Base-by-base conservation (phyloP, 2,888 invertebrate species). In the Pterostichus madidus region DNA sequence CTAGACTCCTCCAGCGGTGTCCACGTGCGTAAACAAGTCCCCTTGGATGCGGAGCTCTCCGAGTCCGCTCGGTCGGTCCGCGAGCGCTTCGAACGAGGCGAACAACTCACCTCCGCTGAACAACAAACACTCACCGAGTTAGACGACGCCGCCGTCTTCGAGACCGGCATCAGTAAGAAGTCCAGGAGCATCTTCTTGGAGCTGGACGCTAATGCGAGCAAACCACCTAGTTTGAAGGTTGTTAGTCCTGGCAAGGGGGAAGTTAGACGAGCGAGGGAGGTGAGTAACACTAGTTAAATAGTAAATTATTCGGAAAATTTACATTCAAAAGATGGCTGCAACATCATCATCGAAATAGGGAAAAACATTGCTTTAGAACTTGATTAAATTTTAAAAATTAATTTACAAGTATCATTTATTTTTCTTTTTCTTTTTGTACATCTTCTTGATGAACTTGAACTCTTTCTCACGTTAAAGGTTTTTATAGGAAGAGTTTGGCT, bases 181-280 rank as follows among this genome's bases (percentile, higher is more conserved):
- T 97, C 97, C 0, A 93, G 97, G 13, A 96, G 95, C 32, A 93
- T 97, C 85, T 97, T 97, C 90, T 90, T 96, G 90, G 95, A 97
- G 89, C 90, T 97, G 85, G 97, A 97, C 88, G 96, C 96, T 0
- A 93, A 94, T 82, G 94, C 92, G 15, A 94, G 87, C 87, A 95
- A 93, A 91, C 89, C 93, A 24, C 92, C 93, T 46, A 90, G 92
- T 75, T 91, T 93, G 0, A 93, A 94, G 4, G 92, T 86, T 92
- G 92, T 0, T 92, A 91, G 89, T 92, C 85, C 13, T 13, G 31
- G 32, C 61, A 35, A 15, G 17, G 44, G 68, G 86, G 93, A 92
- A 84, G 91, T 93, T 17, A 92, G 93, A 85, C 92, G 93, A 85
- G 91, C 91, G 24, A 89, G 91, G 88, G 92, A 92, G 88, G 92